Percentiles rank a stretch among this genome's conserved stretches.
These are phyloP conservation scores for Anas platyrhynchos DNA, from an alignment of 2,113 vertebrate genomes.

Conservation along the genomic window DNA sequence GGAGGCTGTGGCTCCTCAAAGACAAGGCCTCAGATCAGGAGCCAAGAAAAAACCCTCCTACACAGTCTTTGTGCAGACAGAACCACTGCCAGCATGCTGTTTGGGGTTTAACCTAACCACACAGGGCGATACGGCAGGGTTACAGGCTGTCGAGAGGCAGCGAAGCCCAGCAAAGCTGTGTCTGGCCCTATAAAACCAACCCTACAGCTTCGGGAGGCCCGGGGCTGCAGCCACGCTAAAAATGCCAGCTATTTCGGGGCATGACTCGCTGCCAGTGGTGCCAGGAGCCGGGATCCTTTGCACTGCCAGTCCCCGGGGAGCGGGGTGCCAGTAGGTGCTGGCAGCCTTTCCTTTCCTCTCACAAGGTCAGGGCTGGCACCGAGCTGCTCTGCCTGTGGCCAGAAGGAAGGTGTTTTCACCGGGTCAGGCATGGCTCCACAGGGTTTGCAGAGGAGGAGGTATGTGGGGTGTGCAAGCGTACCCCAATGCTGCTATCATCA, in stretches of 20 bases:
- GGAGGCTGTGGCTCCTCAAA: accelerated
- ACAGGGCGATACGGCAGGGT: accelerated
- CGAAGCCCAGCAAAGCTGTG: neutral
- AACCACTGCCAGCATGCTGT: accelerated
- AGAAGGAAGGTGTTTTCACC: neutral
- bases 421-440: neutral
- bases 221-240: neutral
- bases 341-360: neutral
- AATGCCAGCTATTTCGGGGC: neutral
- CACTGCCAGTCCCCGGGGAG: accelerated
- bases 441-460: neutral
- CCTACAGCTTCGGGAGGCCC: neutral
- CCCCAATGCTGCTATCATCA: neutral
- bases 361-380: neutral
- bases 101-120: neutral
- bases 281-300: neutral
- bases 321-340: neutral
- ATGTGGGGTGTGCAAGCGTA: neutral
- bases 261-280: neutral
- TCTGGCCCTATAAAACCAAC: accelerated
- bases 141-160: accelerated
- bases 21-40: neutral
- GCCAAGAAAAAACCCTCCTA: neutral
- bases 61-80: accelerated
- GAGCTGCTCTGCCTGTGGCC: neutral